phyloP scores from a whole-genome alignment of 2,888 invertebrate genomes.

The Sipha maydis region DNA sequence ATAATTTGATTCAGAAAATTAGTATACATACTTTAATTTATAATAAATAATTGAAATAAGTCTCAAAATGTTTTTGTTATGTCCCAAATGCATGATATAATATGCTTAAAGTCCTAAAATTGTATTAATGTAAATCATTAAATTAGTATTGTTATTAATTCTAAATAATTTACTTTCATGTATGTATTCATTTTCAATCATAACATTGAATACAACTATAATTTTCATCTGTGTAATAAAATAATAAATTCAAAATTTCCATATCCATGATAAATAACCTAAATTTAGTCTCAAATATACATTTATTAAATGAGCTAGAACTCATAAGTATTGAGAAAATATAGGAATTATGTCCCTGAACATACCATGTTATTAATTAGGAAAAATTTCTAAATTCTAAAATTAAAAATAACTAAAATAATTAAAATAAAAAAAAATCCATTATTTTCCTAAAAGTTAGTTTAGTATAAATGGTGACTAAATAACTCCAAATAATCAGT shows the following conservation, averaged over 20 bases:
- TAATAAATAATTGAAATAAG: background rate
- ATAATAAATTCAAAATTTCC: conserved; percentile 27
- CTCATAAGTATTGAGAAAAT: conserved; percentile 16
- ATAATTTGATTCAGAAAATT: background rate
- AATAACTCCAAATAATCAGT: conserved; percentile 12
- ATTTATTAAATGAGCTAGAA: conserved; percentile 14
- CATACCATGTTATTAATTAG: background rate
- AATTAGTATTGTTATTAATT: background rate
- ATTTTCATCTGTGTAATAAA: background rate
- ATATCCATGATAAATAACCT: background rate
- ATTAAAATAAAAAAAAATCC: conserved; percentile 23
- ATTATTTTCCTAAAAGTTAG: background rate
- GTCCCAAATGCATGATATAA: background rate
- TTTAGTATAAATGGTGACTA: conserved; percentile 30
- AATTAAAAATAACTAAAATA: conserved; percentile 21
- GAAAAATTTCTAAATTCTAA: conserved; percentile 2
- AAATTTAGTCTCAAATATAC: conserved; percentile 25
- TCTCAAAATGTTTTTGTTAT: background rate
- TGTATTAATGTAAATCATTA: background rate
- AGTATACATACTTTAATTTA: background rate
- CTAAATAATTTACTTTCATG: background rate
- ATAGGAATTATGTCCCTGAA: background rate
- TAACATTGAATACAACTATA: background rate
- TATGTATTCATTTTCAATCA: background rate
- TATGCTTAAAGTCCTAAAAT: background rate